These are phyloP conservation scores for Lasioglossum vierecki DNA, from an alignment of 2,888 invertebrate genomes.

Conservation along the genomic window DNA sequence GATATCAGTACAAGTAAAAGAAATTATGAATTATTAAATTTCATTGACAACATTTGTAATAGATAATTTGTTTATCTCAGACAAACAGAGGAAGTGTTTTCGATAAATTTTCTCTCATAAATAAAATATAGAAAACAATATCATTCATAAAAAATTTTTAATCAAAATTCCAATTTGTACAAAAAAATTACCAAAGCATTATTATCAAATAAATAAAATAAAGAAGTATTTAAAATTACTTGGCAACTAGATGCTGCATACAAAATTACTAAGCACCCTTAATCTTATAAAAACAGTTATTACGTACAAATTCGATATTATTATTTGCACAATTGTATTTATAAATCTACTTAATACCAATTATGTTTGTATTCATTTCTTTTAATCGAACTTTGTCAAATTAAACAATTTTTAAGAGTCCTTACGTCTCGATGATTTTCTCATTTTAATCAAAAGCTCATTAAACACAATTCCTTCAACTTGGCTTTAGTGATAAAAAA, in stretches of 20 bases:
- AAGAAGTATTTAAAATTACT: neutral
- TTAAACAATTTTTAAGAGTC: neutral
- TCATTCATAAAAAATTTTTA: neutral
- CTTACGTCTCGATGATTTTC: neutral
- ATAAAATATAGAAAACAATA: neutral
- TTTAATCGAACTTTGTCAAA: neutral
- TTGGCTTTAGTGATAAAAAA: neutral
- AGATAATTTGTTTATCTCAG: neutral
- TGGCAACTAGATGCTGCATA: neutral
- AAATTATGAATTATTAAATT: neutral
- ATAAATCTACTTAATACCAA: neutral
- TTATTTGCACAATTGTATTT: neutral
- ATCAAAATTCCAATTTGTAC: neutral
- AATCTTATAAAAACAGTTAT: neutral
- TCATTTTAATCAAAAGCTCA: neutral
- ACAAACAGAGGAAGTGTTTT: neutral
- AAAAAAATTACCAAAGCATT: neutral
- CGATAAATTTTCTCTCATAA: neutral
- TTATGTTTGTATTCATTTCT: neutral
- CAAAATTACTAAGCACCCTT: neutral
- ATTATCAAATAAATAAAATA: neutral
- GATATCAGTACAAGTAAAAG: neutral
- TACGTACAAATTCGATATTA: neutral
- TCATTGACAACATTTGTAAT: neutral
- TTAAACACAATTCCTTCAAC: neutral